Conservation (phyloP, 2,797 vertebrate species). For the Phyllotis vaccarum region DNA sequence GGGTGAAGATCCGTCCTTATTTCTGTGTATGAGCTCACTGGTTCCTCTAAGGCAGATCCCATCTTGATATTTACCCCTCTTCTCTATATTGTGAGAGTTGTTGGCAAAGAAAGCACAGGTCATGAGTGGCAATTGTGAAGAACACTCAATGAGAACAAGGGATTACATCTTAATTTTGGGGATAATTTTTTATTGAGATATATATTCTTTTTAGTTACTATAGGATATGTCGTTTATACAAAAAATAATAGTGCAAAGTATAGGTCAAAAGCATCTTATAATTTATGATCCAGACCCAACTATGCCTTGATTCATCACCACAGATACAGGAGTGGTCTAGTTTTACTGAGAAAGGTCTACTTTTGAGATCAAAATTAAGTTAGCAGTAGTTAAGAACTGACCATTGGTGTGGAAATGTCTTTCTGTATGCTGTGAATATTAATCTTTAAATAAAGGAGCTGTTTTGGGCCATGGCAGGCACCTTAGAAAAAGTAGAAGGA, state of each 20-base stretch:
- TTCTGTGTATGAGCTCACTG: neutral
- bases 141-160: neutral
- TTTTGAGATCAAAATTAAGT: neutral
- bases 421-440: too few species aligned
- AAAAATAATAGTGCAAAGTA: neutral
- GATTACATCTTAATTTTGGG: neutral
- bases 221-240: neutral
- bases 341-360: neutral
- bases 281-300: neutral
- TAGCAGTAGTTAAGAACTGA: neutral
- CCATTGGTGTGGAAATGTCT: neutral
- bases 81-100: neutral
- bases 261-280: neutral
- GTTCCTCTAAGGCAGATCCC: neutral
- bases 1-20: neutral
- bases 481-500: too few species aligned
- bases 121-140: neutral
- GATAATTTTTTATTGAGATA: neutral
- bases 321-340: rapidly evolving
- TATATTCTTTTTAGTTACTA: neutral
- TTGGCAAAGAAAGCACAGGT: neutral
- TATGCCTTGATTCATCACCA: neutral
- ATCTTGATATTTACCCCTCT: neutral
- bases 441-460: too few species aligned
- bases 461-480: too few species aligned